These are phyloP conservation scores for Trypoxylus dichotomus DNA, from an alignment of 1,140 invertebrate species.

Conservation along the genomic window DNA sequence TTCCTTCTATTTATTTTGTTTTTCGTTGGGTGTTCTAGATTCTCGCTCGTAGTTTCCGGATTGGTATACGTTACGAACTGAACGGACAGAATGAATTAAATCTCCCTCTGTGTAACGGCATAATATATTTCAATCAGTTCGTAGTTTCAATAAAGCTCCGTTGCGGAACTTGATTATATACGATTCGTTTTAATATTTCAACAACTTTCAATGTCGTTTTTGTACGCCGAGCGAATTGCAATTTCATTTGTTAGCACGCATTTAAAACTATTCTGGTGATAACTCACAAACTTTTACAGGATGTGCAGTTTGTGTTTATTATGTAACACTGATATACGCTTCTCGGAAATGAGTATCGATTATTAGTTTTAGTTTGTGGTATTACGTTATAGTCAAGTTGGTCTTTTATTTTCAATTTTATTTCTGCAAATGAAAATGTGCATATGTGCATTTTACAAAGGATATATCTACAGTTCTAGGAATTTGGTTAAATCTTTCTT, in stretches of 20 bases:
- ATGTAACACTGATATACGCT: too few relatives aligned
- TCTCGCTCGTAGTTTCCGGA: neutral
- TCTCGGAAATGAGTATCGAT: too few relatives aligned
- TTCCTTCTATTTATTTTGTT: neutral
- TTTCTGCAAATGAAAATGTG: neutral
- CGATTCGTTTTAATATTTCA: neutral
- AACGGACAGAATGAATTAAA: neutral
- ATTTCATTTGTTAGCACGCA: neutral
- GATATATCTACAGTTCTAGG: too few relatives aligned
- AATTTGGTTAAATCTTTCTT: too few relatives aligned
- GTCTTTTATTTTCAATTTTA: neutral
- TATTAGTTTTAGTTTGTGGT: too few relatives aligned
- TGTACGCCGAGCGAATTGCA: neutral
- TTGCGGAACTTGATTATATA: neutral
- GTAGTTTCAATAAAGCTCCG: neutral
- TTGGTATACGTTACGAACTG: neutral
- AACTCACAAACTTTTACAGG: neutral
- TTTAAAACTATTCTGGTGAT: neutral
- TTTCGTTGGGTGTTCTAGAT: neutral
- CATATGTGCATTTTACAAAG: too few relatives aligned
- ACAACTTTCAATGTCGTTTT: neutral
- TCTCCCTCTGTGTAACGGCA: neutral
- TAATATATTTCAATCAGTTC: neutral
- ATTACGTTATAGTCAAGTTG: too few relatives aligned
- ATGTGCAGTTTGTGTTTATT: neutral